Evolutionary conservation across 2,113 vertebrate genomes (phyloP).

Genomic region (Cebus imitator): DNA sequence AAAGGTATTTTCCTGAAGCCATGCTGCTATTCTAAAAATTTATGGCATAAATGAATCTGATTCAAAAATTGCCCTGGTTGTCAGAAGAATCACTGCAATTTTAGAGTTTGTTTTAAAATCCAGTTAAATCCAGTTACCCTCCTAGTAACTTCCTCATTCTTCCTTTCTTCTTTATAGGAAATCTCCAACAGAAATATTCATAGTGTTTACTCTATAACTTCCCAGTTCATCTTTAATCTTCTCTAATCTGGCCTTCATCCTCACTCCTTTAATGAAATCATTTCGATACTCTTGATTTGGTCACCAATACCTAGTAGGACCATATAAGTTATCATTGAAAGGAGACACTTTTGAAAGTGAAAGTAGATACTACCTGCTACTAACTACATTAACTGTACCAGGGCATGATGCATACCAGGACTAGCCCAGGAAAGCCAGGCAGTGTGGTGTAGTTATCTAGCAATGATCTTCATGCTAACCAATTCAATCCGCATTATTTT

Average conservation of each 20-base stretch:
- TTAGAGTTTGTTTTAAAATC: background rate
- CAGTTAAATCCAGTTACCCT: background rate
- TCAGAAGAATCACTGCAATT: background rate
- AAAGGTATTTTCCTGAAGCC: background rate
- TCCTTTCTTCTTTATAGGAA: background rate
- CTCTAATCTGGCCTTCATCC: background rate
- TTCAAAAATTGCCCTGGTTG: background rate
- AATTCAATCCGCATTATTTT: background rate
- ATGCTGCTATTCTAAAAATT: background rate
- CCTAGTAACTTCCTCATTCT: background rate
- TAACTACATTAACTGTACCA: background rate
- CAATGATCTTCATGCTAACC: background rate
- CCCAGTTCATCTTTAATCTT: background rate
- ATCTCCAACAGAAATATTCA: background rate
- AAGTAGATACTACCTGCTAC: background rate
- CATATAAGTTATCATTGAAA: background rate
- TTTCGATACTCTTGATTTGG: background rate
- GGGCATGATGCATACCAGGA: background rate
- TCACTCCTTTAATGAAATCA: background rate
- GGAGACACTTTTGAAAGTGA: background rate
- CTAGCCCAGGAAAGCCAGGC: background rate
- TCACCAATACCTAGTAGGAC: background rate
- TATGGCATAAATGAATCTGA: background rate
- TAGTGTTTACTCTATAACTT: background rate
- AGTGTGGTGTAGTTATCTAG: rapidly evolving